These are phyloP conservation scores for Drosophila funebris DNA, from an alignment of 1,140 invertebrate species.

Conservation along the genomic window DNA sequence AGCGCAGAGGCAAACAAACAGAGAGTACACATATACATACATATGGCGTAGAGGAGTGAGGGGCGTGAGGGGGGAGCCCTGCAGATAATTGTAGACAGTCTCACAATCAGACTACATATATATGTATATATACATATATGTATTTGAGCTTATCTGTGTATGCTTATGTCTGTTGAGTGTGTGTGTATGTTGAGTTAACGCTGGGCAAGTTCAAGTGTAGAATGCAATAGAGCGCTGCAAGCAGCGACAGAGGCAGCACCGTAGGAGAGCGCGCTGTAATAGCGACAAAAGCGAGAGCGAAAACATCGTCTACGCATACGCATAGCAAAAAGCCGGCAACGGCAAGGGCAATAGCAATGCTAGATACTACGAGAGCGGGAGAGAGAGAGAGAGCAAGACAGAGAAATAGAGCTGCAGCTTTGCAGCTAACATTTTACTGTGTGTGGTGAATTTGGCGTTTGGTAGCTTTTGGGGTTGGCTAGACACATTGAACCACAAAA, in stretches of 20 bases:
- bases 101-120: conserved; percentile 19
- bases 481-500: conserved; percentile 82
- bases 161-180: conserved; percentile 19
- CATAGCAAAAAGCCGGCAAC: conserved; percentile 79
- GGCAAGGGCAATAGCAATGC: conserved; percentile 45
- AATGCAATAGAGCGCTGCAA: conserved; percentile 67
- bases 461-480: conserved; percentile 66
- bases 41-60: neutral
- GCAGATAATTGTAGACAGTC: conserved; percentile 64
- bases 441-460: conserved; percentile 61
- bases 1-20: conserved; percentile 55
- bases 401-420: conserved; percentile 27
- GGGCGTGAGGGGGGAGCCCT: conserved; percentile 1
- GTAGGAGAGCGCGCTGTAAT: conserved; percentile 4
- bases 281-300: conserved; percentile 24
- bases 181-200: conserved; percentile 59
- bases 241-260: neutral
- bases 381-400: neutral
- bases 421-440: conserved; percentile 1
- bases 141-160: conserved; percentile 12
- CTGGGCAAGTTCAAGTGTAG: conserved; percentile 80
- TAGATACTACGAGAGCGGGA: neutral
- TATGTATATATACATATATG: neutral
- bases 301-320: conserved; percentile 61
- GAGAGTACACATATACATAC: conserved; percentile 9